Percentiles rank a stretch among this genome's conserved stretches.
phyloP scores from a whole-genome alignment of 2,797 vertebrate genomes.

The Limnodromus scolopaceus region DNA sequence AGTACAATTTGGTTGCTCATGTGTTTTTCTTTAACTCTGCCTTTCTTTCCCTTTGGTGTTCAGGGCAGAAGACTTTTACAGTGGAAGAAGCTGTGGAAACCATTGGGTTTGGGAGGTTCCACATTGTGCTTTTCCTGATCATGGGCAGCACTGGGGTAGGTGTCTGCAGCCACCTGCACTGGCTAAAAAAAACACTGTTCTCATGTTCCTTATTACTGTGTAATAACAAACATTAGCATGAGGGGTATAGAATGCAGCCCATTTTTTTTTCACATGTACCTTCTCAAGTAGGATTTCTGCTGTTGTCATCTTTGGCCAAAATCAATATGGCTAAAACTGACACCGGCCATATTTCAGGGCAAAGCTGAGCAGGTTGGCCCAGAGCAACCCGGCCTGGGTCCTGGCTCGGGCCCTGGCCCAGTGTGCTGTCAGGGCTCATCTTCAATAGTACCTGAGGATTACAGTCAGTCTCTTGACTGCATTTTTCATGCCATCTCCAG shows the following conservation, averaged over 20 bases:
- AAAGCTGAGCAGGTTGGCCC: neutral
- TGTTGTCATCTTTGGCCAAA: neutral
- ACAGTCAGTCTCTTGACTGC: neutral
- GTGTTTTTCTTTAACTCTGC: neutral
- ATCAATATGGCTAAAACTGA: neutral
- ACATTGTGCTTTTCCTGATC: constrained; percentile 89
- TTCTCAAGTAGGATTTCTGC: neutral
- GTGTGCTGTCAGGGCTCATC: accelerated
- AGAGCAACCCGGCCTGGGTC: neutral
- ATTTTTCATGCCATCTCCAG: neutral
- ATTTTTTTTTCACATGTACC: neutral
- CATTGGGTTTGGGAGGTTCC: constrained; percentile 92
- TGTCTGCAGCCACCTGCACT: neutral
- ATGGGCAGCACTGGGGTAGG: constrained; percentile 93
- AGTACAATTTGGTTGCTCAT: neutral
- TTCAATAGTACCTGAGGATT: neutral
- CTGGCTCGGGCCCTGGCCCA: neutral
- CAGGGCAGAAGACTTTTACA: constrained; percentile 83
- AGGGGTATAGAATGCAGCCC: accelerated
- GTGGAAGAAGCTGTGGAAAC: constrained; percentile 93
- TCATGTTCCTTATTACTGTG: neutral
- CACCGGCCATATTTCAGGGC: neutral
- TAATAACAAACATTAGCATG: neutral
- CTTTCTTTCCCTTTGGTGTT: neutral
- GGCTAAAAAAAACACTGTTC: neutral